A percentile compares a stretch with the other conserved stretches of the same genome.
Evolutionary conservation across 2,113 vertebrate genomes (phyloP).

Genomic region (Vombatus ursinus): DNA sequence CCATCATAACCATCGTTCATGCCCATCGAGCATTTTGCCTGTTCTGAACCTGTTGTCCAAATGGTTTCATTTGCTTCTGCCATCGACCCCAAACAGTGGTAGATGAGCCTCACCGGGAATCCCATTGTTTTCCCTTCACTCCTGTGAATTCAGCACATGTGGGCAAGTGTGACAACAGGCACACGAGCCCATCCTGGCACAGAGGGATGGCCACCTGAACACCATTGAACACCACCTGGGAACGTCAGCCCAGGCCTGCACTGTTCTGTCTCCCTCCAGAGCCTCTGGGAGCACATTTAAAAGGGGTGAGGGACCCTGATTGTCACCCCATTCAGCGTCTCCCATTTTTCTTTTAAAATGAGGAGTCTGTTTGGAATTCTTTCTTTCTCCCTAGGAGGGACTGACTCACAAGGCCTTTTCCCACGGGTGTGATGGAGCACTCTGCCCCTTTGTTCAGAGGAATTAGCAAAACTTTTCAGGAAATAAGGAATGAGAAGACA

Average conservation of each 20-base stretch:
- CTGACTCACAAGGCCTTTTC: not conserved
- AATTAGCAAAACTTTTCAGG: not conserved
- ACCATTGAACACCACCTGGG: not conserved
- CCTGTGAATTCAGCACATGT: no score
- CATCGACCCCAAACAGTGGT: no score
- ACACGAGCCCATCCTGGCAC: not conserved
- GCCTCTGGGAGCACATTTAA: constrained; percentile 14
- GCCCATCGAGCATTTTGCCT: not conserved
- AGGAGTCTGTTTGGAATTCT: no score
- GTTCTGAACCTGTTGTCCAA: not conserved
- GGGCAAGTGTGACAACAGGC: no score
- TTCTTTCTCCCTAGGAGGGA: not conserved
- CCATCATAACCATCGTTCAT: not conserved
- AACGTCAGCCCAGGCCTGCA: not conserved
- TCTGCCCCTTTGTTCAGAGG: not conserved
- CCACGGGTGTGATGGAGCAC: not conserved
- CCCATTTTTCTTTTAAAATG: not conserved
- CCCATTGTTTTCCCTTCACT: no score
- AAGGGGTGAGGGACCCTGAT: not conserved
- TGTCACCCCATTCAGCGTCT: constrained; percentile 10
- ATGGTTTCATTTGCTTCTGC: no score
- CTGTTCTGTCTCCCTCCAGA: constrained; percentile 27
- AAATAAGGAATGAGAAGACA: no score
- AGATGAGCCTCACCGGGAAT: no score
- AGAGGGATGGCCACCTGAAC: constrained; percentile 35